These are phyloP conservation scores for Notodromas monacha DNA, from an alignment of 2,888 invertebrate species.

Conservation along the genomic window DNA sequence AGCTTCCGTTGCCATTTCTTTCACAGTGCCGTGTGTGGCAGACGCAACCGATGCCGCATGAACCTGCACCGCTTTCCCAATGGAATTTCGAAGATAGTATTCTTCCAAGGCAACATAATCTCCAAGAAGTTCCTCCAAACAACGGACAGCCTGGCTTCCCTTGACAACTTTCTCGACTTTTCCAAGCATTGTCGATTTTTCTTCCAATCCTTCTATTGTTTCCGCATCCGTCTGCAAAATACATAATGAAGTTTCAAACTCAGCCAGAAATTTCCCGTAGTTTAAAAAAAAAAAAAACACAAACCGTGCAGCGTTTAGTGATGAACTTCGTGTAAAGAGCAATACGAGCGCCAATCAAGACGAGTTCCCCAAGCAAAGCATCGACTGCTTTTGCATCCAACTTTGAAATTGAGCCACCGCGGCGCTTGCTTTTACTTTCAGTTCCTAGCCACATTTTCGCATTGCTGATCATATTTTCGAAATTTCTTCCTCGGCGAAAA, in stretches of 20 bases:
- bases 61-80: slow-evolving; percentile 63
- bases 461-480: too few relatives aligned
- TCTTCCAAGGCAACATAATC: slow-evolving; percentile 68
- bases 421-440: slow-evolving; percentile 17
- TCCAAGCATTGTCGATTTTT: slow-evolving; percentile 11
- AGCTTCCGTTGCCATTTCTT: neutral
- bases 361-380: slow-evolving; percentile 54
- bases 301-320: slow-evolving; percentile 33
- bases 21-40: slow-evolving; percentile 19
- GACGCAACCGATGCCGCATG: slow-evolving; percentile 40
- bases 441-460: too few relatives aligned
- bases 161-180: slow-evolving; percentile 6
- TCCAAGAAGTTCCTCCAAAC: slow-evolving; percentile 28
- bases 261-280: too few relatives aligned
- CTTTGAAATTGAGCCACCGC: too few relatives aligned
- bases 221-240: too few relatives aligned
- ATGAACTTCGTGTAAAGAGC: slow-evolving; percentile 69
- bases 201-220: too few relatives aligned
- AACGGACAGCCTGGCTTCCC: too few relatives aligned
- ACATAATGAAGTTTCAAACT: too few relatives aligned
- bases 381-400: slow-evolving; percentile 52
- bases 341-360: slow-evolving; percentile 58
- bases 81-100: slow-evolving; percentile 77
- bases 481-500: too few relatives aligned
- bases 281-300: slow-evolving; percentile 12